Base-by-base conservation (phyloP, 2,888 invertebrate species). In the Chymomyza procnemis region DNA sequence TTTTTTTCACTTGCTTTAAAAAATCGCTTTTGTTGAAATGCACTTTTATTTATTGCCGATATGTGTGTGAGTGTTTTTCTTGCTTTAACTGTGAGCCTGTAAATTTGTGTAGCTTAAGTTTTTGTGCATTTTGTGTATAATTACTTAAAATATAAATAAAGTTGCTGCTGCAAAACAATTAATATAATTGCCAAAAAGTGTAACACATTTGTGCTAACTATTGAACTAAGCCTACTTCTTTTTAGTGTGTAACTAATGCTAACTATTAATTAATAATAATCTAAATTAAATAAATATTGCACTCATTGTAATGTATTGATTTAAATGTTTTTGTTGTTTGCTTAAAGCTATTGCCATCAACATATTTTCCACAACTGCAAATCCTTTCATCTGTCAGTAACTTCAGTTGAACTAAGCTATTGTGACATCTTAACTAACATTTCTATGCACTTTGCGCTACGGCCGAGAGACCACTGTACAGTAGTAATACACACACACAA, bases 11-110 rank as follows among this genome's bases (percentile, higher is more conserved):
- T 26, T 26, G 26, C 3, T 70, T 73, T 73, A 68, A 66, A 67
- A 73, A 77, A 73, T 69, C 46, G 67, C 46, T 70, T 67, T 67
- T 66, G 60, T 47, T 69, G 79, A 85, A 85, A 81, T 81, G 80
- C 85, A 81, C 77, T 77, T 80, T 66, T 19, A 70, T 75, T 79
- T 71, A 74, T 78, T 78, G 74, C 81, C 84, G 84, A 80, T 80
- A 80, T 78, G 76, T 74, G 66, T 67, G 52, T 66, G 12, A n/a
- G 50, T 59, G 47, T 26, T 30, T 68, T 34, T 50, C 26, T 62
- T 66, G 59, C 64, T 60, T 61, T 69, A 18, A 14, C 22, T 50
- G 50, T 50, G 50, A 16, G 50, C 19, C 50, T 50, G 16, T n/a
- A 19, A 18, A 18, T 50, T 19, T 16, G 47, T 48, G 2, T 18